These are phyloP conservation scores for Gambusia affinis DNA, from an alignment of 2,113 vertebrate species.

Conservation along the genomic window DNA sequence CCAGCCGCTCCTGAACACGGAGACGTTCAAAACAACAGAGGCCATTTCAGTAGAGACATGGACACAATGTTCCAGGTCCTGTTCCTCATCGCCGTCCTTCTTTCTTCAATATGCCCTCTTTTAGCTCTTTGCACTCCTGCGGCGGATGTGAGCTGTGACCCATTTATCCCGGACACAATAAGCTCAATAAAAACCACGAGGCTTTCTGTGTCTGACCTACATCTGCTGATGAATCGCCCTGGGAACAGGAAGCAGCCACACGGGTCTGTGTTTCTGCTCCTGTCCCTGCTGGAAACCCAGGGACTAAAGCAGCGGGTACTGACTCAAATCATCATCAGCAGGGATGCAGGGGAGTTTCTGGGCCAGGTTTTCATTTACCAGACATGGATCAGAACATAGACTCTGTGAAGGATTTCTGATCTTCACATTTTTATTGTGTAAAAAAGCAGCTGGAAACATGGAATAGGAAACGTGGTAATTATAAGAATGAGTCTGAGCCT, in stretches of 20 bases:
- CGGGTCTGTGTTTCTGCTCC: neutral
- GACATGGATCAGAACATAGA: too few relatives aligned
- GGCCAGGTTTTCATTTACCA: neutral
- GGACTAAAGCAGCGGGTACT: neutral
- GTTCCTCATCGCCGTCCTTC: conserved; percentile 10
- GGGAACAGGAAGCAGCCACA: neutral
- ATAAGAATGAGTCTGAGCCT: conserved; percentile 30
- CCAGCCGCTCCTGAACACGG: conserved; percentile 88
- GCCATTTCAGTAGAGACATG: neutral
- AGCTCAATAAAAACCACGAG: conserved; percentile 22
- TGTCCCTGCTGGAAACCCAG: neutral
- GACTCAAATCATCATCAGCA: too few relatives aligned
- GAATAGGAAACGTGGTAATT: conserved; percentile 15
- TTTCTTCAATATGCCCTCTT: conserved; percentile 19
- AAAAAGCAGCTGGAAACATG: neutral
- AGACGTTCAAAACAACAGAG: neutral
- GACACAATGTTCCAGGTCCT: neutral
- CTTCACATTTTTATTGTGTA: too few relatives aligned
- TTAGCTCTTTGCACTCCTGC: neutral
- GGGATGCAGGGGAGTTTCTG: neutral
- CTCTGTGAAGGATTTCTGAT: too few relatives aligned
- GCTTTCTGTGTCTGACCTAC: conserved; percentile 57
- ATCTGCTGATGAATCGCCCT: conserved; percentile 44
- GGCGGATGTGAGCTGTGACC: conserved; percentile 46
- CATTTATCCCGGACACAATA: conserved; percentile 41